Base-by-base conservation (phyloP, 2,113 vertebrate genomes). In the Brachyhypopomus gauderio region DNA sequence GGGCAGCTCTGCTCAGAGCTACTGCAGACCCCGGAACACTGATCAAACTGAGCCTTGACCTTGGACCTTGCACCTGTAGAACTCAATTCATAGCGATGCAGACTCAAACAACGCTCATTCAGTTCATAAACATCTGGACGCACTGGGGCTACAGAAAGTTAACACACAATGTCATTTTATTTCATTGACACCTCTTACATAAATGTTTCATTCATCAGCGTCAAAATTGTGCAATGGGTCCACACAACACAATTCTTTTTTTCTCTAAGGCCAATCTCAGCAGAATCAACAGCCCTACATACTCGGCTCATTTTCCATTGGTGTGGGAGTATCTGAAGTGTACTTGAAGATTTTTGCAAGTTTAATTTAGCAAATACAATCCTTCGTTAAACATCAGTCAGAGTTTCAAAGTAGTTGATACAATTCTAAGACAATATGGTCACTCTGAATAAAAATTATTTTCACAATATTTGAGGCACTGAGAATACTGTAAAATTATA, bases 1-100 rank as follows among this genome's bases (percentile, higher is more conserved):
- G 52, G 82, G 72, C 60, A 62, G 45, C 72, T 45, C 55, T 20
- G 12, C 62, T 74, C 59, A 64, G 48, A 55, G 69, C 60, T 76
- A 82, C 64, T 38, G n/a, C 5, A 82, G 66, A 70, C 72, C 34
- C 66, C 70, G 72, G 72, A 76, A 27, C 72, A 19, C 55, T 66
- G 72, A 85, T 55, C 58, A 60, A 36, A 64, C 30, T 48, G 58
- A 55, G 75, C 66, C 56, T 23, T 52, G 84, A 64, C 73, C 80
- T 78, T 20, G 27, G 23, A 72, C 63, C 22, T 75, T 75, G 63
- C 79, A 85, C 80, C 84, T 85, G 84, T 58, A n/a, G 52, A 55
- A 19, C 55, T 75, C 64, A 25, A 56, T 12, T 75, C 34, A 66
- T 63, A 77, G 19, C 58, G 67, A 77, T 17, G 67, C 75, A 59